phyloP scores from a whole-genome alignment of 2,113 vertebrate genomes.

The Entomyzon cyanotis region DNA sequence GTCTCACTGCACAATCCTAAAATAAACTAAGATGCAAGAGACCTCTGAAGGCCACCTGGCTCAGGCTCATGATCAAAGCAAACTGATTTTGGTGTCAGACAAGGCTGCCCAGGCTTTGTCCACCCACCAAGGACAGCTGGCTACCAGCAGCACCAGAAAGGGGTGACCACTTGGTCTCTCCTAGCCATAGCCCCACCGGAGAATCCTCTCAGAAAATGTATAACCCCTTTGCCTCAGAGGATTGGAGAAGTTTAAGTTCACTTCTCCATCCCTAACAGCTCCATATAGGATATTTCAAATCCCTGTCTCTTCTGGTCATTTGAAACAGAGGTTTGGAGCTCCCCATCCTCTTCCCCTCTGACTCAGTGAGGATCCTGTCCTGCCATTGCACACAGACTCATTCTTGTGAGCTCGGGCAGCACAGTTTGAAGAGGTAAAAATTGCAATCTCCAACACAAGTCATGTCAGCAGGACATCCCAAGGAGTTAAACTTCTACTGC shows the following conservation, averaged over 20 bases:
- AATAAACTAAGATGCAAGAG: neutral
- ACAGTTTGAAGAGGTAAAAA: neutral
- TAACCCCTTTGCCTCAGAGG: neutral
- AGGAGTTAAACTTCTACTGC: neutral
- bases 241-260: neutral
- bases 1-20: neutral
- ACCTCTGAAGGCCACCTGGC: neutral
- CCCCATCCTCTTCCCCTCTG: neutral
- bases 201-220: neutral
- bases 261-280: neutral
- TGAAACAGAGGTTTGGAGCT: neutral
- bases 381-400: accelerated
- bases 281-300: neutral
- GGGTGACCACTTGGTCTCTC: accelerated
- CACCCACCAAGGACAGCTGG: neutral
- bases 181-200: neutral
- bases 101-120: neutral
- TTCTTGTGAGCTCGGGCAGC: neutral
- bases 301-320: neutral
- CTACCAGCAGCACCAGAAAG: neutral
- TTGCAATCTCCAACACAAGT: neutral
- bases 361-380: neutral
- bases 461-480: neutral
- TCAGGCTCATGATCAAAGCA: neutral
- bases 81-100: neutral